Evolutionary conservation across 2,888 invertebrate species (phyloP).

Genomic region (Eupithecia abbreviata): DNA sequence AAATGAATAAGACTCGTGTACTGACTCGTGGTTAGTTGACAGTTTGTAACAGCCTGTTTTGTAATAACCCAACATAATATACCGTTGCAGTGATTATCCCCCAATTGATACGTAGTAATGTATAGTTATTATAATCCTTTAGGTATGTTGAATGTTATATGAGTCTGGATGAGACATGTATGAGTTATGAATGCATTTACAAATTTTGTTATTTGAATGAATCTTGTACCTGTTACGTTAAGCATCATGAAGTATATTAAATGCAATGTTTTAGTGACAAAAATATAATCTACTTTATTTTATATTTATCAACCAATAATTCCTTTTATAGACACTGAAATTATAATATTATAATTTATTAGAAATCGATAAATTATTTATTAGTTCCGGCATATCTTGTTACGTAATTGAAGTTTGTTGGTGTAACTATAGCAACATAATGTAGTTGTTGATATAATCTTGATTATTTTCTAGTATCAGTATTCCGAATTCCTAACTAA

Average conservation of each 20-base stretch:
- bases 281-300: neutral
- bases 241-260: conserved; percentile 1
- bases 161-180: conserved; percentile 1
- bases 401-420: neutral
- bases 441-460: neutral
- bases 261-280: neutral
- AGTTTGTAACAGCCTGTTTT: conserved; percentile 7
- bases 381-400: neutral
- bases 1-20: neutral
- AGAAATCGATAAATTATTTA: neutral
- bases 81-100: neutral
- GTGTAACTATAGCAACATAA: neutral
- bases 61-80: neutral
- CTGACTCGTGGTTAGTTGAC: conserved; percentile 14
- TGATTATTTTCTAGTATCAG: conserved; percentile 22
- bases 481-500: conserved; percentile 20
- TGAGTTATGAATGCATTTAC: conserved; percentile 1
- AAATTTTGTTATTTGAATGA: conserved; percentile 2
- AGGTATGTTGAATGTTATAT: neutral
- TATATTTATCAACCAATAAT: neutral
- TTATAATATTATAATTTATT: neutral
- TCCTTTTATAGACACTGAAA: conserved; percentile 3
- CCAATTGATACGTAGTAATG: neutral
- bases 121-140: neutral
- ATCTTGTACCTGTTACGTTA: neutral